A percentile compares a stretch with the other conserved stretches of the same genome.
phyloP scores from a whole-genome alignment of 2,888 invertebrate genomes.

The Trichopoda pennipes region DNA sequence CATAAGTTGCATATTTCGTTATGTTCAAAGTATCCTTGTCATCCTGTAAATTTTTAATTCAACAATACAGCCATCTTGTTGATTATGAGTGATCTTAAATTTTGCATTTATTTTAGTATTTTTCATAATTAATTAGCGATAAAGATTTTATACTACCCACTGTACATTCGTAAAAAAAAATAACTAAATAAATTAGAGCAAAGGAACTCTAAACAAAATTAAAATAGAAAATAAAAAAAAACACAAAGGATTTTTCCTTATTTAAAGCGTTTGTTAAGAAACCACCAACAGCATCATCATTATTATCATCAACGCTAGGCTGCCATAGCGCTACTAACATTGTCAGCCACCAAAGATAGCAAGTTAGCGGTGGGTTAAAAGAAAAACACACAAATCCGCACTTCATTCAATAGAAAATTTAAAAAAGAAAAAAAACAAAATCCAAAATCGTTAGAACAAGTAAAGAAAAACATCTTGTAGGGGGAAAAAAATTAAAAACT shows the following conservation, averaged over 20 bases:
- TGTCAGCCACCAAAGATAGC: not conserved
- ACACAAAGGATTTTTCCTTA: conserved; percentile 18
- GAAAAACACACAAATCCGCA: conserved; percentile 31
- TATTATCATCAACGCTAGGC: conserved; percentile 23
- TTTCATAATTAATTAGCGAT: not conserved
- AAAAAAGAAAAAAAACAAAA: not conserved
- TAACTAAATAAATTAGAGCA: not conserved
- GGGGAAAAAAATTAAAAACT: conserved; percentile 6
- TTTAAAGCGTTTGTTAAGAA: conserved; percentile 26
- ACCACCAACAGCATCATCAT: conserved; percentile 21
- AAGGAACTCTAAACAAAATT: conserved; percentile 15
- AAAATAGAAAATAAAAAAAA: conserved; percentile 7
- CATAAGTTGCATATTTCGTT: too few species aligned
- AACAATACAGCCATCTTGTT: too few species aligned
- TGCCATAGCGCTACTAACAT: not conserved
- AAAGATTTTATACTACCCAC: not conserved
- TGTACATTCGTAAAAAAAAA: not conserved
- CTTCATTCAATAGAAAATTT: conserved; percentile 13
- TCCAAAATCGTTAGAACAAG: too few species aligned
- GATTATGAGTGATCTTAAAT: too few species aligned
- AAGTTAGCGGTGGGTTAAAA: not conserved
- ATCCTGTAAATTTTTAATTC: too few species aligned
- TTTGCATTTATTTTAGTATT: too few species aligned
- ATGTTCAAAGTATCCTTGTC: too few species aligned
- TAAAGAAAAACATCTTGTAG: conserved; percentile 40